Evolutionary conservation across 2,797 vertebrate species (phyloP), one percentile per base, ranked within the genome.

Genomic region (Bucorvus abyssinicus): DNA sequence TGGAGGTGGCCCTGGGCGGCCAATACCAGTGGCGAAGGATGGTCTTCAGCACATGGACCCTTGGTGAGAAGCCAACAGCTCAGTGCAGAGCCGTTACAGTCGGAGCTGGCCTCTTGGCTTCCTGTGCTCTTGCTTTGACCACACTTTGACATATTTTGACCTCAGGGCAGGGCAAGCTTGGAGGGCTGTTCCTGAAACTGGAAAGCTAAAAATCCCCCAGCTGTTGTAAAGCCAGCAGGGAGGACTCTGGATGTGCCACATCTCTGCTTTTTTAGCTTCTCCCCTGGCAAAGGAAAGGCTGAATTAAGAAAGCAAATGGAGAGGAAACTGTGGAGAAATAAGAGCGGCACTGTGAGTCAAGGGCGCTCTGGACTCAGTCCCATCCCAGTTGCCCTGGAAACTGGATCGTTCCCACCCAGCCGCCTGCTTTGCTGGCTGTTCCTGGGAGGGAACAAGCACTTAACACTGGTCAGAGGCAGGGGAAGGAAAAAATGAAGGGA

Each of bases 241-340:
- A 93, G 44, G 68, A 65, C 34, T 55, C 92, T 93, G 89, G 44
- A 68, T 87, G 87, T 81, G 90, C 71, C 86, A 84, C 92, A 94
- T 70, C n/a, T 87, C 93, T 92, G 63, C 74, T 91, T 89, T 90
- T 77, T 82, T 96, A 60, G 89, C 90, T 85, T 89, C 69, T 93
- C 36, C 55, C 65, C 45, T 94, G 87, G 76, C 89, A 78, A 55
- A 87, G 44, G 63, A 84, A 60, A 76, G 57, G 80, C 80, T 92
- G 95, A 93, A 82, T 84, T 91, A 88, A 93, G 87, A 94, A 93
- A 95, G 79, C 81, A 97, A 96, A 96, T 0, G 56, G 81, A 96
- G 94, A 96, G 92, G 91, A 97, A 96, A 87, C 64, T 2, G 16
- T 57, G 45, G 42, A 89, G 91, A 80, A 97, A 94, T 95, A 93